These are phyloP conservation scores for Odobenus rosmarus DNA, from an alignment of 2,113 vertebrate species.

Conservation along the genomic window DNA sequence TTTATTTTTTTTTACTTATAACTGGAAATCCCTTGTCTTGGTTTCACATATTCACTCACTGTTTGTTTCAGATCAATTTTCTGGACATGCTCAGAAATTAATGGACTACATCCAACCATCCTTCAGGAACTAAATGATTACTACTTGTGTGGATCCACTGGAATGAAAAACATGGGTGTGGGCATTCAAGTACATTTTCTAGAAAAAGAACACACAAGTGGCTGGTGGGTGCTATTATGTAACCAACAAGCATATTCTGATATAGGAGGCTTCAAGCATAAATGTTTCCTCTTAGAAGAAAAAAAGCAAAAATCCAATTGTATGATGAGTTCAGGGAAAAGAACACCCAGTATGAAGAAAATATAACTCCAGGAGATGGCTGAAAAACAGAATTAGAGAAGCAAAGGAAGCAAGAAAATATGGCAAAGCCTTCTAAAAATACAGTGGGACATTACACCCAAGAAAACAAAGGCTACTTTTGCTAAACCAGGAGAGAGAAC, in stretches of 20 bases:
- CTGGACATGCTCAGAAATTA: conserved; percentile 41
- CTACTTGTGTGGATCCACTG: conserved; percentile 63
- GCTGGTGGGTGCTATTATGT: conserved; percentile 57
- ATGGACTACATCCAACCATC: conserved; percentile 66
- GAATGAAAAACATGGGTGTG: conserved; percentile 66
- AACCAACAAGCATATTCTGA: conserved; percentile 45
- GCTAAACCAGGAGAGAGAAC: conserved; percentile 69
- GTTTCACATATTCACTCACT: conserved; percentile 54
- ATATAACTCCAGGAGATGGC: conserved; percentile 61
- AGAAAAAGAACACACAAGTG: conserved; percentile 39
- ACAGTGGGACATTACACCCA: conserved; percentile 40
- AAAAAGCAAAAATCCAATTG: conserved; percentile 68
- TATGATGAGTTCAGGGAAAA: conserved; percentile 38
- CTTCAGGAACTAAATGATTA: conserved; percentile 70
- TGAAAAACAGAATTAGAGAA: conserved; percentile 65
- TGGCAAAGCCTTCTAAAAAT: conserved; percentile 73
- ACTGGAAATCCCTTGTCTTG: conserved; percentile 56
- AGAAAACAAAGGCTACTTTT: conserved; percentile 66
- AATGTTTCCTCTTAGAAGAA: conserved; percentile 57
- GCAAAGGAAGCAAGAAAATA: conserved; percentile 51
- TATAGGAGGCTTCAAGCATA: conserved; percentile 49
- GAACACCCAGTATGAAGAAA: conserved; percentile 66
- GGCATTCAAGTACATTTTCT: conserved; percentile 39
- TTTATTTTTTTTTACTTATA: conserved; percentile 57
- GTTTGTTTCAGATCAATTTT: conserved; percentile 70